phyloP scores from a whole-genome alignment of 2,888 invertebrate species.

The Antheraea assamensis region DNA sequence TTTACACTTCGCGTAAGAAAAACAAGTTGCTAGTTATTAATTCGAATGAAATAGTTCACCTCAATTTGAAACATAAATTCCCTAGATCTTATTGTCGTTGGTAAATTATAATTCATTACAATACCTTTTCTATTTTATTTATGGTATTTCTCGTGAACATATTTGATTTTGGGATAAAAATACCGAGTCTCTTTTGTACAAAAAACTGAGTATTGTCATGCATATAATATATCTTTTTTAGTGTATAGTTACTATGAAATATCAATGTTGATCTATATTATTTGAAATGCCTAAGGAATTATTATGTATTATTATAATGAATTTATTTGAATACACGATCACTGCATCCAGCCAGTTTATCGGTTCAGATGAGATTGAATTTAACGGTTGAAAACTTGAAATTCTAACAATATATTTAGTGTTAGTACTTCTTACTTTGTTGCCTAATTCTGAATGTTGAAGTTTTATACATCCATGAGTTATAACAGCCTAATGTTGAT shows the following conservation, averaged over 20 bases:
- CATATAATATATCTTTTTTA: background rate
- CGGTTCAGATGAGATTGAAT: background rate
- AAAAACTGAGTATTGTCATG: no score
- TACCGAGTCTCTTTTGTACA: no score
- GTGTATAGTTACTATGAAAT: background rate
- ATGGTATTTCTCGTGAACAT: no score
- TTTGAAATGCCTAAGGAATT: background rate
- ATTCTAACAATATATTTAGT: conserved; percentile 42
- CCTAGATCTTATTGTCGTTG: no score
- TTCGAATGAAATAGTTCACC: no score
- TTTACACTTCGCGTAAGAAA: no score
- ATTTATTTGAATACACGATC: background rate
- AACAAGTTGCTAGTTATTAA: no score
- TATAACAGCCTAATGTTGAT: background rate
- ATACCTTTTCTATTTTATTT: no score
- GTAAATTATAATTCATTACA: no score
- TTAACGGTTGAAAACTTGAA: conserved; percentile 53
- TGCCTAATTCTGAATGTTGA: conserved; percentile 36
- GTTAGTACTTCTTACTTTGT: conserved; percentile 39
- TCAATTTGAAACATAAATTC: no score
- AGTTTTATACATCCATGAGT: conserved; percentile 46
- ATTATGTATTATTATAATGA: background rate
- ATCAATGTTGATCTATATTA: background rate
- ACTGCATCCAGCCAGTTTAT: background rate
- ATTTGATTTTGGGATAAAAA: no score